Evolutionary conservation across 37 sponge, comb jelly and placozoan species (phyloP), one percentile per base, ranked within the genome.

Genomic region (Axinella damicornis): DNA sequence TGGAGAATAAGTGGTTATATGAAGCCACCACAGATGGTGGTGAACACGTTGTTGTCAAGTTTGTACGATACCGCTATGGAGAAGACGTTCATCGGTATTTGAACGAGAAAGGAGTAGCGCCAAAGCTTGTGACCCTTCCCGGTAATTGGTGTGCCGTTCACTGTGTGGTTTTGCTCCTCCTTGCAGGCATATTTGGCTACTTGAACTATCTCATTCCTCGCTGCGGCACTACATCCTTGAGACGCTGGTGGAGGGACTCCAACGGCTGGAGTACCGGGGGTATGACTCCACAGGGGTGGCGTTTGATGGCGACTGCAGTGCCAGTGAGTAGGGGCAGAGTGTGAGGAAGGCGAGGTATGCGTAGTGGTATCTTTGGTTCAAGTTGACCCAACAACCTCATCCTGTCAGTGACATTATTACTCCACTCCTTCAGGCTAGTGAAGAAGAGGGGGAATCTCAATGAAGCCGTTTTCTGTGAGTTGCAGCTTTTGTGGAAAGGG

Each of bases 221-320:
- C n/a, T 81, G 24, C 69, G 97, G 0, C 77, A 83, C 54, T 83
- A 91, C 71, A 84, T 99, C 33, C 67, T 97, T 15, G 92, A 95
- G 57, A 88, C 85, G 11, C 85, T 99, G 27, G 62, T 99, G 38
- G 84, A 87, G 11, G 99, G 97, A 16, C 89, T 99, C 2, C 81
- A 93, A 57, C 87, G 99, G 25, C 86, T 97, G n/a, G 99, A 99
- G 69, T 99, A 99, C 72, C 80, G 99, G 35, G 99, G 99, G 6
- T 99, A 99, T 83, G 99, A 99, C 84, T 94, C 94, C 5, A 97
- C 99, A 38, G 99, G 99, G 79, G 65, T 92, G 14, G 92, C 88
- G 30, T 83, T 92, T 81, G 92, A 92, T 62, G 66, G 76, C 11
- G 74, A 78, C 52, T 28, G 27, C n/a, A 37, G 41, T 5, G 77